Percentiles rank a stretch among this genome's conserved stretches.
These are phyloP conservation scores for Carettochelys insculpta DNA, from an alignment of 2,113 vertebrate species.

Conservation along the genomic window DNA sequence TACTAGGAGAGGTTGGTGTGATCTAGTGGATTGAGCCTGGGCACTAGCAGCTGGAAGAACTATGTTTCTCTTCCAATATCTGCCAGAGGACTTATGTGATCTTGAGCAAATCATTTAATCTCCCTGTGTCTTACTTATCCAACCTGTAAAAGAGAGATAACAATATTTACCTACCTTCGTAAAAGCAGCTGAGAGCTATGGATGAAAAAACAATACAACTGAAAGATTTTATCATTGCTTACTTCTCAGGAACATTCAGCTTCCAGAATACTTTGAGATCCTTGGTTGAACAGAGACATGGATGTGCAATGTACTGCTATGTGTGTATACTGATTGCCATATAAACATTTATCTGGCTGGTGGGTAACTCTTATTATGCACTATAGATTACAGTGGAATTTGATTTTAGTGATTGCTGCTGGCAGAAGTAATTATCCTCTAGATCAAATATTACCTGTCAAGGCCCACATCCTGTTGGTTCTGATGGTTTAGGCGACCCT, in stretches of 20 bases:
- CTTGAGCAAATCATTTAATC: rapidly evolving
- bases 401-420: background rate
- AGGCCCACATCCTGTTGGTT: background rate
- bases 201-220: background rate
- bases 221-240: rapidly evolving
- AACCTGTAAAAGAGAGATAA: background rate
- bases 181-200: background rate
- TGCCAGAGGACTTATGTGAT: background rate
- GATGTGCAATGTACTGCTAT: background rate
- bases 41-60: background rate
- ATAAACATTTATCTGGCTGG: background rate
- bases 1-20: background rate
- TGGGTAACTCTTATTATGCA: rapidly evolving
- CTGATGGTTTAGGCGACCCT: background rate
- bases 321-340: background rate
- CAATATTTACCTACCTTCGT: background rate
- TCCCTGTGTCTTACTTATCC: rapidly evolving
- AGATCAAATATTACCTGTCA: background rate
- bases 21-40: background rate
- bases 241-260: background rate
- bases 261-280: background rate
- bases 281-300: background rate
- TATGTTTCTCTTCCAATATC: background rate
- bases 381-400: background rate
- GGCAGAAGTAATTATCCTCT: background rate